Conservation (phyloP, 2,797 vertebrate genomes). For the Acrossocheilus wenchowensis region DNA sequence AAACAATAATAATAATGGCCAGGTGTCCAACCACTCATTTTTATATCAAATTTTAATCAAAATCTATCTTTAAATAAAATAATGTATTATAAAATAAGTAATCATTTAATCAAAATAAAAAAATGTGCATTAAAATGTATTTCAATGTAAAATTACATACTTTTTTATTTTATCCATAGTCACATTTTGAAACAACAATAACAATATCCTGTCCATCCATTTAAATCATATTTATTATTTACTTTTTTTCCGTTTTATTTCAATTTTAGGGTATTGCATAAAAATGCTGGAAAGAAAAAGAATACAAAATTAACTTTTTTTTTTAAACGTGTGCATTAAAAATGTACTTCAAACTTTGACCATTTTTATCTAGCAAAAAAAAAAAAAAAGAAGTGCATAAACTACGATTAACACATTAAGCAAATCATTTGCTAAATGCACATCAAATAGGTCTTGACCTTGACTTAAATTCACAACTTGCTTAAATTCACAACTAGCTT, state of each 20-base stretch:
- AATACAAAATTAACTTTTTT: not conserved
- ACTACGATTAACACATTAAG: no score
- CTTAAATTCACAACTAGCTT: no score
- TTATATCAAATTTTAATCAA: not conserved
- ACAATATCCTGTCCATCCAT: not conserved
- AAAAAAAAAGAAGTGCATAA: no score
- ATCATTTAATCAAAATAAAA: not conserved
- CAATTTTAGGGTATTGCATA: not conserved
- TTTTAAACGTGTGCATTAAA: not conserved
- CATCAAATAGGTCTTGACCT: not conserved
- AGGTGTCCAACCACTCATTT: not conserved
- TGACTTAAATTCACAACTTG: not conserved
- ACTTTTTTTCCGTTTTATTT: not conserved
- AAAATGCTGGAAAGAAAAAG: not conserved
- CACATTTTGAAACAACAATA: not conserved
- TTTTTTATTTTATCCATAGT: not conserved
- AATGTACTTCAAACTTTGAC: not conserved
- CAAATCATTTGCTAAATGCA: not conserved
- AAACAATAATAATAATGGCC: not conserved
- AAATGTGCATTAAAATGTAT: not conserved
- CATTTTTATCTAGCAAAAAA: no score
- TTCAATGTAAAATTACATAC: not conserved
- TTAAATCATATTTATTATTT: not conserved
- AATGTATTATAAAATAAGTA: not conserved
- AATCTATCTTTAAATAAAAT: not conserved